Percentiles rank a stretch among this genome's conserved stretches.
These are phyloP conservation scores for Drosophila kuntzei DNA, from an alignment of 2,888 invertebrate genomes.

Conservation along the genomic window DNA sequence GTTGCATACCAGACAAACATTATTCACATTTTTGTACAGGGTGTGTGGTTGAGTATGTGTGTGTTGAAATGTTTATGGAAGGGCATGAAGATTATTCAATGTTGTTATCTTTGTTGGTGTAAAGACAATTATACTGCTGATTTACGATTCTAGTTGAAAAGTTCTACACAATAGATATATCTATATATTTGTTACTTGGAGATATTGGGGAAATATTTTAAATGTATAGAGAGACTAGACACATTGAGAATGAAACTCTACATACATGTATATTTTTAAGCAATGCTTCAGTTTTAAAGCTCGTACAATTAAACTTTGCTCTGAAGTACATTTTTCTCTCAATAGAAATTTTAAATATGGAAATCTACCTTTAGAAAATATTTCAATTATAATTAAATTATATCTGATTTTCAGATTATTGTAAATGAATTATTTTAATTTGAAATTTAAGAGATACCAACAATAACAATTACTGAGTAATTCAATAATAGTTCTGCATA, in stretches of 20 bases:
- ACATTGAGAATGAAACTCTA: background rate
- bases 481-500: background rate
- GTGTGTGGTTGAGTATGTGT: constrained; percentile 10
- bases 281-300: background rate
- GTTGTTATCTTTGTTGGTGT: constrained; percentile 10
- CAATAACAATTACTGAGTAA: background rate
- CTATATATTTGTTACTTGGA: background rate
- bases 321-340: background rate
- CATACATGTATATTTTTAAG: background rate
- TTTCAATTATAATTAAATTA: background rate
- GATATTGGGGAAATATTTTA: background rate
- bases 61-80: constrained; percentile 8
- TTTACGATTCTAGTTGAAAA: constrained; percentile 22
- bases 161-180: constrained; percentile 14
- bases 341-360: background rate
- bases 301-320: background rate
- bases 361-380: background rate
- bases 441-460: too few species aligned
- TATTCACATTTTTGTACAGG: constrained; percentile 43
- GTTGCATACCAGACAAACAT: constrained; percentile 41
- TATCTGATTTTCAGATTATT: background rate
- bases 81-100: constrained; percentile 5
- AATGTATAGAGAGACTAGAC: background rate
- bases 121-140: constrained; percentile 17
- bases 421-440: too few species aligned